These are phyloP conservation scores for Holothuria glaberrima DNA, from an alignment of 35 echinoderm and acorn worm species.

Conservation along the genomic window DNA sequence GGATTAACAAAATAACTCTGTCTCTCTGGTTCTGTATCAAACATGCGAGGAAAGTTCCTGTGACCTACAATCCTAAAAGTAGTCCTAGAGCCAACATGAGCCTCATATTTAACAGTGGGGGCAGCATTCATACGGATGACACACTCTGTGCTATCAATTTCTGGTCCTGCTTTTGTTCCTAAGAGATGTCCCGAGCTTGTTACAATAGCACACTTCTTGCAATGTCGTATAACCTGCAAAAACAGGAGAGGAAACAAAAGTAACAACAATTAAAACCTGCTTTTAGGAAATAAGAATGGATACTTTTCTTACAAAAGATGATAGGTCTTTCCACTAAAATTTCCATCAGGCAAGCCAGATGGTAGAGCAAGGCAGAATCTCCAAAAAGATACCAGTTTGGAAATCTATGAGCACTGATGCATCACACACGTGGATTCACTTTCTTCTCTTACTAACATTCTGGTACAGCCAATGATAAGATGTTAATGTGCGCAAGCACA, in stretches of 20 bases:
- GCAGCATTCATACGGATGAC: slow-evolving; percentile 90
- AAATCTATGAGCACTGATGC: too few relatives aligned
- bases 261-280: not conserved
- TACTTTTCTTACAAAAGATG: too few relatives aligned
- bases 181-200: slow-evolving; percentile 81
- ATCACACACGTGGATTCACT: too few relatives aligned
- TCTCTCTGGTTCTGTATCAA: slow-evolving; percentile 64
- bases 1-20: slow-evolving; percentile 63
- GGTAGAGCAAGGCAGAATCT: too few relatives aligned
- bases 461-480: too few relatives aligned
- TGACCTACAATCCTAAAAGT: slow-evolving; percentile 87
- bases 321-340: too few relatives aligned
- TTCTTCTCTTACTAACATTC: too few relatives aligned
- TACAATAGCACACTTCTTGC: slow-evolving; percentile 74
- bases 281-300: not conserved
- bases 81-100: slow-evolving; percentile 79
- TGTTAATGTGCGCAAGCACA: too few relatives aligned
- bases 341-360: too few relatives aligned
- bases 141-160: slow-evolving; percentile 81
- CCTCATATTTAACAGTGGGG: slow-evolving; percentile 68
- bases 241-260: not conserved
- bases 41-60: slow-evolving; percentile 87
- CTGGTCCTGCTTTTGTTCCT: slow-evolving; percentile 58
- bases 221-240: slow-evolving; percentile 48
- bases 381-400: too few relatives aligned